Evolutionary conservation across 35 echinoderm and acorn worm species (phyloP), one percentile per base, ranked within the genome.

Genomic region (Patiria miniata): DNA sequence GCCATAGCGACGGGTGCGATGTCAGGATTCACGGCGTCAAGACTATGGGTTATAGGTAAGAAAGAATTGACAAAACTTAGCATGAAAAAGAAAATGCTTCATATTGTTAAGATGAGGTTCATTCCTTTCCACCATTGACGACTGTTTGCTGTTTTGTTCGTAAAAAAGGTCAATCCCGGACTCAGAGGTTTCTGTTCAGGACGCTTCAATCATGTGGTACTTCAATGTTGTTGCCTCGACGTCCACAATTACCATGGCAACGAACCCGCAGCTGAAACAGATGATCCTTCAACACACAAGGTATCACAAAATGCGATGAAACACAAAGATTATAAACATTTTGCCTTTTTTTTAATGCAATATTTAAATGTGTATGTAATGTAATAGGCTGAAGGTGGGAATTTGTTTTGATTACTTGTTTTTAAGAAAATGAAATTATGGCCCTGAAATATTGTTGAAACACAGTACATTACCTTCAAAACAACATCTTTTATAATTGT

Each of bases 1-100:
- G 96, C 47, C 92, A 99, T 50, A 90, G 82, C 52, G 96, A 99
- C 59, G 96, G 96, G 7, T 99, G 96, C 77, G 96, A 99, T 92
- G 93, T 94, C 34, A 94, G 96, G 55, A 89, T 99, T 12, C 96
- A 95, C 52, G 96, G 96, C 5, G 33, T 99, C n/a, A 91, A 94
- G 79, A 86, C 93, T 37, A 36, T 94, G 5, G 96, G 96, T 17
- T 92, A 73, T 36, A 99, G 90, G 96, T 99, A 77, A 85, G 89
- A 65, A 39, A 22, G 32, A 58, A n/a, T 39, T 59, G 6, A 65
- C 2, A 12, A 7, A 21, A 12, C 21, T 21, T 17, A 15, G 29
- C 80, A 21, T 3, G 6, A 21, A 28, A n/a, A 80, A 44, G 5
- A 29, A 38, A 39, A 9, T 34, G 23, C 39, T 44, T n/a, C 2